Percentiles rank a stretch among this genome's conserved stretches.
Evolutionary conservation across 53 echinoderm and acorn worm genomes (phyloP).

Genomic region (Luidia sarsii): DNA sequence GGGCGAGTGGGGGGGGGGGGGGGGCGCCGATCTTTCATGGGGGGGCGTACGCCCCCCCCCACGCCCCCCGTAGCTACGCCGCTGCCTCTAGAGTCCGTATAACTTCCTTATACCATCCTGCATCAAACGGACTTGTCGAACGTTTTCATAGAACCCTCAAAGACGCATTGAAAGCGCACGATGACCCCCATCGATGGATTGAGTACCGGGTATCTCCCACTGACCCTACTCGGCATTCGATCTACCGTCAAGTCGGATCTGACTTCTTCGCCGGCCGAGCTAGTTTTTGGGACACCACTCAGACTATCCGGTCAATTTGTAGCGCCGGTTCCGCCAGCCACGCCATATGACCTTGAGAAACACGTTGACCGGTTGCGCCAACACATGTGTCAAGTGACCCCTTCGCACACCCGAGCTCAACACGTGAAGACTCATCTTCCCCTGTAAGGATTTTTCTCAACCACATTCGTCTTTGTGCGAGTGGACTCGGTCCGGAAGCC

Average conservation of each 20-base stretch:
- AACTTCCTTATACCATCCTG: slow-evolving; percentile 65
- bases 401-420: not conserved
- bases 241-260: slow-evolving; percentile 41
- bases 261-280: slow-evolving; percentile 48
- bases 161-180: slow-evolving; percentile 50
- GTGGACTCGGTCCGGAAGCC: slow-evolving; percentile 10
- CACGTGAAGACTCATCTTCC: not conserved
- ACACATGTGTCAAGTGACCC: slow-evolving; percentile 39
- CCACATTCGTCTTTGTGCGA: slow-evolving; percentile 3
- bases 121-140: slow-evolving; percentile 56
- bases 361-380: slow-evolving; percentile 30
- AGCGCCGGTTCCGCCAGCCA: not conserved
- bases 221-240: slow-evolving; percentile 48
- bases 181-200: slow-evolving; percentile 44
- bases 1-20: no score
- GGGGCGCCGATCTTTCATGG: no score
- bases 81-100: no score
- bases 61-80: no score
- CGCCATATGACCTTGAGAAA: slow-evolving; percentile 10
- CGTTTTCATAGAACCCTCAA: slow-evolving; percentile 62
- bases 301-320: slow-evolving; percentile 54
- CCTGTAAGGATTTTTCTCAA: not conserved
- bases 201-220: slow-evolving; percentile 44
- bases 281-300: slow-evolving; percentile 60
- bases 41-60: no score